A percentile compares a stretch with the other conserved stretches of the same genome.
These are phyloP conservation scores for Holcopasites calliopsidis DNA, from an alignment of 1,140 invertebrate genomes.

Conservation along the genomic window DNA sequence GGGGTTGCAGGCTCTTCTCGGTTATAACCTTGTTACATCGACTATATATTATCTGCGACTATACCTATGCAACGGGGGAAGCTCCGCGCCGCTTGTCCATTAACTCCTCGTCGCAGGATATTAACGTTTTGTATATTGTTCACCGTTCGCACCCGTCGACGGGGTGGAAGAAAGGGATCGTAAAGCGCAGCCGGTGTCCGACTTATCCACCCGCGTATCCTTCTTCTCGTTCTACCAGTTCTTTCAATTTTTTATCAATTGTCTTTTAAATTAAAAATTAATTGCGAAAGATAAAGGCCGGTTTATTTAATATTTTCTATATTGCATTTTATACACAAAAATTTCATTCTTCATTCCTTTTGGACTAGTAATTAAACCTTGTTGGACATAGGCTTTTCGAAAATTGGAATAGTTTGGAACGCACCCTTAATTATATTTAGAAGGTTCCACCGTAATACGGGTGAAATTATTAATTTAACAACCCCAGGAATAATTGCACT, in stretches of 20 bases:
- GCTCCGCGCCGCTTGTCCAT: constrained; percentile 50
- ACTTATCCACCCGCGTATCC: constrained; percentile 11
- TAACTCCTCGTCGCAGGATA: constrained; percentile 65
- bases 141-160: background rate
- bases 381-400: no score
- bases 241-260: background rate
- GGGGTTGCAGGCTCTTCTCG: constrained; percentile 42
- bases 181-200: constrained; percentile 54
- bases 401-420: no score
- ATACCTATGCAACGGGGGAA: constrained; percentile 4
- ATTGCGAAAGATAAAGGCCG: no score
- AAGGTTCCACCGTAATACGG: no score
- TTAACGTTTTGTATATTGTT: constrained; percentile 62
- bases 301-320: no score
- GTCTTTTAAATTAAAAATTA: no score
- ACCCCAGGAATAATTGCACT: no score
- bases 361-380: no score
- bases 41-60: constrained; percentile 50
- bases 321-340: no score
- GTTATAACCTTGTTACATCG: constrained; percentile 55
- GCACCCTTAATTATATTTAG: no score
- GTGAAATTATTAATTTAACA: no score
- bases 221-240: background rate
- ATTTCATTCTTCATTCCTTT: no score
- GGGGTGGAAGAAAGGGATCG: constrained; percentile 21